These are phyloP conservation scores for Plectrocnemia conspersa DNA, from an alignment of 1,140 invertebrate genomes.

Conservation along the genomic window DNA sequence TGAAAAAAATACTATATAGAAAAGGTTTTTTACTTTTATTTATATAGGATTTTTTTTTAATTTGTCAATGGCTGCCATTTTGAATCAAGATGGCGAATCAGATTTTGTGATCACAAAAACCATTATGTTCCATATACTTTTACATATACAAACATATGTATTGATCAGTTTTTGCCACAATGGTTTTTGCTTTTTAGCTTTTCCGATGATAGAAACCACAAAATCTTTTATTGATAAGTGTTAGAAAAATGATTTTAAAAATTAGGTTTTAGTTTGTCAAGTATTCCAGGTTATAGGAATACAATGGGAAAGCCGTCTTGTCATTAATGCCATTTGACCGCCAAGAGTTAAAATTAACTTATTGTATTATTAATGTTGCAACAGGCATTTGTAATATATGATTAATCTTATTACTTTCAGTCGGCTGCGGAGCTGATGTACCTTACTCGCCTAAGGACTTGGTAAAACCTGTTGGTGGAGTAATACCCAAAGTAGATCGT, in stretches of 20 bases:
- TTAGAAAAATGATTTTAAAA: not conserved
- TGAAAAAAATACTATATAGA: not conserved
- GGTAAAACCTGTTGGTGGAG: slow-evolving; percentile 24
- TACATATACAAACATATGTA: too few relatives aligned
- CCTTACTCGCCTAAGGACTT: slow-evolving; percentile 23
- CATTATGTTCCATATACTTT: too few relatives aligned
- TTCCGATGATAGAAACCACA: not conserved
- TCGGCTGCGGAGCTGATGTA: slow-evolving; percentile 32
- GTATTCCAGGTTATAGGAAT: not conserved
- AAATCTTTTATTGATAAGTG: too few relatives aligned
- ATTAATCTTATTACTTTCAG: slow-evolving; percentile 6
- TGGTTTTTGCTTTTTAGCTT: not conserved
- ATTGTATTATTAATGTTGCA: not conserved
- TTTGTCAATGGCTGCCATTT: too few relatives aligned
- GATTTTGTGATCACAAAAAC: too few relatives aligned
- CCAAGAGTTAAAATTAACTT: not conserved
- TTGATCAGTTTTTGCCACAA: too few relatives aligned
- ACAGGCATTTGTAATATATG: not conserved
- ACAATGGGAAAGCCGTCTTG: too few relatives aligned
- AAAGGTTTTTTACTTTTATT: not conserved
- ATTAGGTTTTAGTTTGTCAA: slow-evolving; percentile 1
- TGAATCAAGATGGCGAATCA: too few relatives aligned
- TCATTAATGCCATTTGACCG: not conserved
- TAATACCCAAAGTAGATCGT: slow-evolving; percentile 24
- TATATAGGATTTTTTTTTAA: not conserved